Percentiles rank a stretch among this genome's conserved stretches.
These are phyloP conservation scores for Arbacia lixula DNA, from an alignment of 53 echinoderm and acorn worm species.

Conservation along the genomic window DNA sequence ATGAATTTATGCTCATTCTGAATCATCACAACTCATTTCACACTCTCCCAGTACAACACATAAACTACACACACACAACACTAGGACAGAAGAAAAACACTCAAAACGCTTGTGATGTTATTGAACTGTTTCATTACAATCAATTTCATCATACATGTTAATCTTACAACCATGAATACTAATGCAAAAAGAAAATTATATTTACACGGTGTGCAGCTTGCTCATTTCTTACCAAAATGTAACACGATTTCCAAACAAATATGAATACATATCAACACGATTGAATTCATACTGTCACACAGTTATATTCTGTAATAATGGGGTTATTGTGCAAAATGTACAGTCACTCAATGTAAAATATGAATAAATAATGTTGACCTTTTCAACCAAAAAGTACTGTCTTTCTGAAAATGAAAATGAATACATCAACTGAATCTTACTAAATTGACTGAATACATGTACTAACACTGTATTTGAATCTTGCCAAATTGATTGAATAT, in stretches of 20 bases:
- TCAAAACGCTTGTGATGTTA: too few species aligned
- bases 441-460: too few species aligned
- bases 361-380: not conserved
- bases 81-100: too few species aligned
- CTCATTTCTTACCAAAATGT: slow-evolving; percentile 1
- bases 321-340: slow-evolving; percentile 11
- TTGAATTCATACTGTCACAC: not conserved
- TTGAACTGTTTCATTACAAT: slow-evolving; percentile 41
- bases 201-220: slow-evolving; percentile 37
- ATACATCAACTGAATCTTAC: too few species aligned
- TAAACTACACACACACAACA: too few species aligned
- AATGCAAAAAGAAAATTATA: not conserved
- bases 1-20: too few species aligned
- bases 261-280: not conserved
- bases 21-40: too few species aligned
- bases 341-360: not conserved
- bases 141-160: slow-evolving; percentile 14
- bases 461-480: too few species aligned
- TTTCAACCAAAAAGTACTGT: slow-evolving; percentile 1
- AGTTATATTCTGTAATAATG: not conserved
- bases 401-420: too few species aligned
- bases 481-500: too few species aligned
- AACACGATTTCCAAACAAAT: not conserved
- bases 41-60: too few species aligned
- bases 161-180: slow-evolving; percentile 19